Evolutionary conservation across 1,140 invertebrate genomes (phyloP), one percentile per base, ranked within the genome.

Genomic region (Drosophila bifasciata): DNA sequence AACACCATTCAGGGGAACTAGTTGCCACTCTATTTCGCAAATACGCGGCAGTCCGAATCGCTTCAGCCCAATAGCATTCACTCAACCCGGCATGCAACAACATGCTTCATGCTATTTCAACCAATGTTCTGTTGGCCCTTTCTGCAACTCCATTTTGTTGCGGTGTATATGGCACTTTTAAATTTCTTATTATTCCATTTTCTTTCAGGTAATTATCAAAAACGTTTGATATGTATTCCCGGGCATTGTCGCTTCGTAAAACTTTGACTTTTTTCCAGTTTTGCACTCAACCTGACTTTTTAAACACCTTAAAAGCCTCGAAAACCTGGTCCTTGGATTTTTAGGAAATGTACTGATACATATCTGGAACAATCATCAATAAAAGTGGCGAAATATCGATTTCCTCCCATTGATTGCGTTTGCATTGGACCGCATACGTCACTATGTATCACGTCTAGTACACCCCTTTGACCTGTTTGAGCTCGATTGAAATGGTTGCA

Each of bases 341-440:
- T 39, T 4, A 40, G 15, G 23, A 39, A 46, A 46, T 21, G 7
- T 6, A 15, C 19, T 13, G 16, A 36, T n/a, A 39, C 13, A 39
- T 49, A 49, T 1, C 28, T 16, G 7, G 25, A 46, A 28, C 19
- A 48, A 36, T 58, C n/a, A 13, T 58, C 56, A n/a, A 48, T 48
- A 15, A 58, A 39, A 6, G 28, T 58, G 2, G 36, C 44, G 3
- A 48, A 21, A 43, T 55, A 43, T n/a, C 41, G 41, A 43, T 43
- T 43, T 7, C 41, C 13, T 5, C 15, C 41, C n/a, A 15, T n/a
- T 16, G 41, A 43, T 11, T 43, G n/a, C n/a, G 5, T 43, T 43
- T 16, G 21, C 40, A 56, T 44, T 6, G 41, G 23, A 17, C 53
- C 53, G 9, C 49, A 48, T n/a, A 58, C 8, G 17, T 32, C 17